Evolutionary conservation across 2,888 invertebrate genomes (phyloP).

Genomic region (Clivina fossor): DNA sequence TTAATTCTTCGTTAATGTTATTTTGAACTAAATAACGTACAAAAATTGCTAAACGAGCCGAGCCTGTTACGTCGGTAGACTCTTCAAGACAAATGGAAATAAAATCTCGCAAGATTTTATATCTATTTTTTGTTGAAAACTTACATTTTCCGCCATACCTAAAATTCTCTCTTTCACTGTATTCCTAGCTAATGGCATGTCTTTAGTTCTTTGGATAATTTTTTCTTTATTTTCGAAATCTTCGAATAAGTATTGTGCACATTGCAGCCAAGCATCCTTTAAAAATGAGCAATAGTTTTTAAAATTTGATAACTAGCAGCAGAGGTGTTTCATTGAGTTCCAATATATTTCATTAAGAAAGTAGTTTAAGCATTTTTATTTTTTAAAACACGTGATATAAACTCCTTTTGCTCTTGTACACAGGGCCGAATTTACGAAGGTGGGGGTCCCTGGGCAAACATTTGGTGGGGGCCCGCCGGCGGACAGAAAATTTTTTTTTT

Average conservation of each 20-base stretch:
- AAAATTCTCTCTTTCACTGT: constrained; percentile 38
- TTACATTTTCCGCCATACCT: constrained; percentile 35
- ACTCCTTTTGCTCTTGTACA: constrained; percentile 36
- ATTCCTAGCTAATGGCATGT: constrained; percentile 37
- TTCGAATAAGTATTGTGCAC: constrained; percentile 16
- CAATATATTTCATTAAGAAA: constrained; percentile 34
- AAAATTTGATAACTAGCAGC: constrained; percentile 29
- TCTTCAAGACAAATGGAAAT: constrained; percentile 37
- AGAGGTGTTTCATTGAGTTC: constrained; percentile 26
- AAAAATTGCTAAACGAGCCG: constrained; percentile 37
- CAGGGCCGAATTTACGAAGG: too few relatives aligned
- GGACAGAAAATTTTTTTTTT: too few relatives aligned
- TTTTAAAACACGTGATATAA: constrained; percentile 29
- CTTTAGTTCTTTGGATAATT: constrained; percentile 33
- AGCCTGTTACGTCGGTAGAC: constrained; percentile 36
- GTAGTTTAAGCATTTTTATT: constrained; percentile 31
- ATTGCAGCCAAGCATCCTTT: constrained; percentile 20
- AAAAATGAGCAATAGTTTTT: constrained; percentile 25
- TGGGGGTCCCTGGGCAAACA: too few relatives aligned
- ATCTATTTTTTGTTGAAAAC: constrained; percentile 34
- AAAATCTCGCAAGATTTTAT: constrained; percentile 30
- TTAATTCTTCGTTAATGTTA: too few relatives aligned
- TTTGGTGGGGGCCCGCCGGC: too few relatives aligned
- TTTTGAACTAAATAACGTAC: constrained; percentile 34
- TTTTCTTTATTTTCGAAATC: constrained; percentile 28